Evolutionary conservation across 2,888 invertebrate species (phyloP), one percentile per base, ranked within the genome.

Genomic region (Eucriotettix oculatus): DNA sequence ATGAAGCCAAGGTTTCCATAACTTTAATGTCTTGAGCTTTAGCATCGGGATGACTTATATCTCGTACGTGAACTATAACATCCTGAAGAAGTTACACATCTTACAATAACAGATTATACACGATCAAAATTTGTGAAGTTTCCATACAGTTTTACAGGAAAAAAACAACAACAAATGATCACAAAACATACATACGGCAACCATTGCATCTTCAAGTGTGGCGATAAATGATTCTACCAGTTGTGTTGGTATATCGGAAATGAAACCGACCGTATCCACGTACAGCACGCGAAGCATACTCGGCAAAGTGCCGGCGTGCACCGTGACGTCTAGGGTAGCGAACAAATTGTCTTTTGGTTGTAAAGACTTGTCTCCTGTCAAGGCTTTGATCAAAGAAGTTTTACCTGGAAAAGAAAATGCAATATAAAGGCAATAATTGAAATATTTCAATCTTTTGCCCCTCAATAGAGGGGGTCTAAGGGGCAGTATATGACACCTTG

Each of bases 211-310:
- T 69, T 89, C 86, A 59, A 93, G 74, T 0, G 91, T 92, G 0
- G 87, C 86, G 56, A 81, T 74, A 71, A 92, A 92, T 57, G 90
- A 87, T 66, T 87, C 85, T 44, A 91, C 81, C 53, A 92, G 75
- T 61, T 79, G 78, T 1, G 85, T 83, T 0, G 92, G 92, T 61
- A 93, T 81, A 71, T 91, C 84, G 9, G 88, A 85, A 70, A 93
- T 87, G 70, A 92, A 93, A 0, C 92, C 91, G 52, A 92, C 87
- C 0, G 92, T 93, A 71, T 93, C 92, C 64, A 90, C 80, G 66
- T 81, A 89, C 1, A 89, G 73, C 12, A 85, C 79, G 67, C 82
- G 78, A 67, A 87, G 70, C 63, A 76, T 79, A 53, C 79, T 82
- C 0, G 87, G 87, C 61, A 90, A 72, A 10, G 72, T 58, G 0